Conservation (phyloP, 2,797 vertebrate genomes). For the Merluccius polli region DNA sequence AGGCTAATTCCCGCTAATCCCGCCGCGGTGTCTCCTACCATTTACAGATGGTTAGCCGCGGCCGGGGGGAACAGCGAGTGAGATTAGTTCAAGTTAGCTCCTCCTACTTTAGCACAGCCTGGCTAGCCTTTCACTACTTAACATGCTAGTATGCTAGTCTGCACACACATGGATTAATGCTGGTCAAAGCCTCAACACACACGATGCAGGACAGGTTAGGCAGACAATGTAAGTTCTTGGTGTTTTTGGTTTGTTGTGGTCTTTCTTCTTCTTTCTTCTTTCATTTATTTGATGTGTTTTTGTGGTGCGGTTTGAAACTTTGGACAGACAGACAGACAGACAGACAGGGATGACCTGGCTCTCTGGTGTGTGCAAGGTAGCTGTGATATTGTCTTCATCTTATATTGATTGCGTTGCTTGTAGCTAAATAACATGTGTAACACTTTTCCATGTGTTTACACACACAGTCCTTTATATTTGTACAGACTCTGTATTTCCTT, state of each 20-base stretch:
- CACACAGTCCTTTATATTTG: background rate
- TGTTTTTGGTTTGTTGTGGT: background rate
- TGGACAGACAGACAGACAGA: background rate
- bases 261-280: background rate
- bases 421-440: background rate
- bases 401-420: background rate
- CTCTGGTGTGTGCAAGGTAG: background rate
- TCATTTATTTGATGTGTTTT: background rate
- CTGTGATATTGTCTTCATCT: background rate
- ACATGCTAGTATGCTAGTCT: constrained; percentile 36
- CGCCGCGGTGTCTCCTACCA: constrained; percentile 52
- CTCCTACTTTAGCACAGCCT: constrained; percentile 46
- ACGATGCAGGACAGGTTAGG: constrained; percentile 37
- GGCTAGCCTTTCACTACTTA: constrained; percentile 23
- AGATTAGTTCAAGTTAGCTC: constrained; percentile 71
- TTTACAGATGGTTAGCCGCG: constrained; percentile 51
- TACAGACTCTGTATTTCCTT: background rate
- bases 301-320: background rate
- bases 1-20: constrained; percentile 75
- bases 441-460: background rate
- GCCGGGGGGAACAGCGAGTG: constrained; percentile 53
- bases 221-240: constrained; percentile 5
- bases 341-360: background rate
- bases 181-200: constrained; percentile 26
- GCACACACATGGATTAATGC: constrained; percentile 57